Conservation (phyloP, 2,888 invertebrate genomes). For the Erebia palarica region DNA sequence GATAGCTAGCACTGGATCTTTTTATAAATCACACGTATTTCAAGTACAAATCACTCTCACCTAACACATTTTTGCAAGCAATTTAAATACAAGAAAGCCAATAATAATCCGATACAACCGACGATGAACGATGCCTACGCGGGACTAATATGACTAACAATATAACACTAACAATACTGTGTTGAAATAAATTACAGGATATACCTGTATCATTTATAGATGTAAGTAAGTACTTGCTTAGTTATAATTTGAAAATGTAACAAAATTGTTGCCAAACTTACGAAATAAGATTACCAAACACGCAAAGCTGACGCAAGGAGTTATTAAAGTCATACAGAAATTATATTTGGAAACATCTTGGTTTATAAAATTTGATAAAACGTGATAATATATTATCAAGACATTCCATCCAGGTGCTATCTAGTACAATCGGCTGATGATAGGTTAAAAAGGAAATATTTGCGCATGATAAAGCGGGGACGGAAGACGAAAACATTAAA, state of each 20-base stretch:
- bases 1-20: not conserved
- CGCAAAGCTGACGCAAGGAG: not conserved
- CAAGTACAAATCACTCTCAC: constrained; percentile 18
- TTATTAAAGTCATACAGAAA: constrained; percentile 1
- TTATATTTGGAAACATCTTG: constrained; percentile 13
- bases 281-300: not conserved
- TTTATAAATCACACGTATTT: not conserved
- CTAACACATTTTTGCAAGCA: constrained; percentile 22
- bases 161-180: too few species aligned
- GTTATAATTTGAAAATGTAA: constrained; percentile 3
- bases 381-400: constrained; percentile 17
- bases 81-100: constrained; percentile 40
- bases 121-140: constrained; percentile 65
- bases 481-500: constrained; percentile 7
- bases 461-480: constrained; percentile 11
- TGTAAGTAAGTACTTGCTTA: not conserved
- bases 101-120: constrained; percentile 60
- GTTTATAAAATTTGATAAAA: constrained; percentile 1
- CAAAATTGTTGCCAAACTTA: not conserved
- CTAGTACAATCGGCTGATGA: constrained; percentile 2
- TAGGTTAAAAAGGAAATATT: constrained; percentile 21
- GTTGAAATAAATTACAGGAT: constrained; percentile 18
- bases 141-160: constrained; percentile 65
- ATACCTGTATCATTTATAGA: constrained; percentile 43
- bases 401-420: constrained; percentile 27